Evolutionary conservation across 2,888 invertebrate genomes (phyloP).

Genomic region (Entomobrya multifasciata): DNA sequence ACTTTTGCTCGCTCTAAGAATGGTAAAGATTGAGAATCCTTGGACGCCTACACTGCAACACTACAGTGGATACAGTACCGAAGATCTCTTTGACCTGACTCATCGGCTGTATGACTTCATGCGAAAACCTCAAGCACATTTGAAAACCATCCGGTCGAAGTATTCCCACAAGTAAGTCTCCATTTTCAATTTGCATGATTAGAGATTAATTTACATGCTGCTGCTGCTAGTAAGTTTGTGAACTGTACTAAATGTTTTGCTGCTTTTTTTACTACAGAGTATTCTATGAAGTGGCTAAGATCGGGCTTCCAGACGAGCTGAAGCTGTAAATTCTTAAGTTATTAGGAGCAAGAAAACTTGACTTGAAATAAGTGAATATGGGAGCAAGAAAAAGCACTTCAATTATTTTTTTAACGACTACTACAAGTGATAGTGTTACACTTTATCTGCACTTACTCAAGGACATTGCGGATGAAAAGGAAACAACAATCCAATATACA

Average conservation of each 20-base stretch:
- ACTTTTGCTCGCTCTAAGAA: constrained; percentile 91
- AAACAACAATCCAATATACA: neutral
- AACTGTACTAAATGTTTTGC: neutral
- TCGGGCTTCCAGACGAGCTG: constrained; percentile 83
- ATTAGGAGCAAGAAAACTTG: neutral
- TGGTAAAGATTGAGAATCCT: constrained; percentile 87
- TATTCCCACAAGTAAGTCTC: constrained; percentile 91
- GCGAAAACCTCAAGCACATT: constrained; percentile 88
- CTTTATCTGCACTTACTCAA: neutral
- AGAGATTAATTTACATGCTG: no score
- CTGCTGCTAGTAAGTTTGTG: no score
- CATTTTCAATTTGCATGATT: neutral
- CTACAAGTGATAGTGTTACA: neutral
- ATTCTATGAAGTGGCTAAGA: constrained; percentile 95
- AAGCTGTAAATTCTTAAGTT: constrained; percentile 67
- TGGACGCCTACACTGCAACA: constrained; percentile 90
- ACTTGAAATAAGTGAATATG: neutral
- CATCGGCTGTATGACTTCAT: constrained; percentile 88
- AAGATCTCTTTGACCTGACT: constrained; percentile 88
- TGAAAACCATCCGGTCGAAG: constrained; percentile 94
- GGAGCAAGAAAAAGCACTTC: neutral
- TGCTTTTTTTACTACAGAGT: constrained; percentile 84
- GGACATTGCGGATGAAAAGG: constrained; percentile 13
- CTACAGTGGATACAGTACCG: constrained; percentile 90
- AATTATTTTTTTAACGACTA: neutral